Conservation (phyloP, 2,888 invertebrate genomes). For the Erebia palarica region DNA sequence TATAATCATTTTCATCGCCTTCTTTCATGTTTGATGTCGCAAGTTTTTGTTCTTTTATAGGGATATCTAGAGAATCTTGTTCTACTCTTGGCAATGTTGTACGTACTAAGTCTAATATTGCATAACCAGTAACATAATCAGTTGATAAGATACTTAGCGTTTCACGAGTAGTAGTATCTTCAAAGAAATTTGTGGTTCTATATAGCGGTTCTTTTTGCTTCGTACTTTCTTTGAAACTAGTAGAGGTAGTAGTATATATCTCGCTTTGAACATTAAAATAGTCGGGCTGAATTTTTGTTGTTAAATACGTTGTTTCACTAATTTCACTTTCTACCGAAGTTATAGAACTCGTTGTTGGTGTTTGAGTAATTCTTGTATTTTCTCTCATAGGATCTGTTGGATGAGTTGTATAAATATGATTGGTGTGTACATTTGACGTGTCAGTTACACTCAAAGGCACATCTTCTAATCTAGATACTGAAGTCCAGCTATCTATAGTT, state of each 20-base stretch:
- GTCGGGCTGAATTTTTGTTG: conserved; percentile 1
- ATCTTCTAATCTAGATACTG: neutral
- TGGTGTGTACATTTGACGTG: neutral
- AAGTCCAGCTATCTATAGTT: neutral
- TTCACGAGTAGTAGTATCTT: neutral
- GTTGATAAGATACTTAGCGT: conserved; percentile 7
- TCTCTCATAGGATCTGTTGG: neutral
- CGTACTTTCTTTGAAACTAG: neutral
- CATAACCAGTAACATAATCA: conserved; percentile 26
- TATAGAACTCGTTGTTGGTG: neutral
- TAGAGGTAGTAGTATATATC: neutral
- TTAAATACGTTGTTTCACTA: conserved; percentile 1
- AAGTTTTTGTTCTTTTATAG: neutral
- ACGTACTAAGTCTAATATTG: conserved; percentile 32
- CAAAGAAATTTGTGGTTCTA: conserved; percentile 1
- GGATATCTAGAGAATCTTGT: neutral
- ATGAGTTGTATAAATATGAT: conserved; percentile 1
- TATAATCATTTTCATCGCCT: neutral
- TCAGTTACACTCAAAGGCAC: neutral
- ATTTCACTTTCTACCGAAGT: neutral
- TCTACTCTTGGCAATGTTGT: conserved; percentile 22
- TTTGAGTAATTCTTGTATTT: neutral
- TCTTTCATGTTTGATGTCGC: neutral
- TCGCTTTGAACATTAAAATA: neutral
- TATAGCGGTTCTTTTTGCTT: neutral